Evolutionary conservation across 30 jellyfish, hydroid and myxozoan genomes (phyloP).

Genomic region (Turritopsis rubra): DNA sequence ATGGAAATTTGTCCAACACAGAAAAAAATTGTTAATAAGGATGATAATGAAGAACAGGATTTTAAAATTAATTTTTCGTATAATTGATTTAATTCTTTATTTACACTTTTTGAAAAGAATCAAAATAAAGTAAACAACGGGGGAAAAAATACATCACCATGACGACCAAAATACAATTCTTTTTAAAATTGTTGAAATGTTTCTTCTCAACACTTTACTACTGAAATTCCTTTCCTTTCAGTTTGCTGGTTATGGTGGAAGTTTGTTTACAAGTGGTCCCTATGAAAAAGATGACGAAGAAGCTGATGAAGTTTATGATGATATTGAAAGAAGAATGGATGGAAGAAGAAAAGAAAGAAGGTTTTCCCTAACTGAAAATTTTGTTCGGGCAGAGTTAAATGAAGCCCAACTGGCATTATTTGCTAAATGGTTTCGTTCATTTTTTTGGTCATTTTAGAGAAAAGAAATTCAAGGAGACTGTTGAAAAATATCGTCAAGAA

Average conservation of each 20-base stretch:
- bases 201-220: background rate
- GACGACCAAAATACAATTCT: too few relatives aligned
- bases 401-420: too few relatives aligned
- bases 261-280: constrained; percentile 94
- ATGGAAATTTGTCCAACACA: too few relatives aligned
- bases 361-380: constrained; percentile 6
- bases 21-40: too few relatives aligned
- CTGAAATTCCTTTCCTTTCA: constrained; percentile 3
- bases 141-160: too few relatives aligned
- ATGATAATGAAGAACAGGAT: too few relatives aligned
- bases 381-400: too few relatives aligned
- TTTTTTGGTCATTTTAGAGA: constrained; percentile 39
- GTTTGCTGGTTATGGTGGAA: constrained; percentile 99
- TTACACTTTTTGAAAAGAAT: background rate
- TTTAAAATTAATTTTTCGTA: too few relatives aligned
- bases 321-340: constrained; percentile 95
- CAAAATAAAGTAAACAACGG: too few relatives aligned
- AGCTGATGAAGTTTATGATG: constrained; percentile 90
- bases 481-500: constrained; percentile 94
- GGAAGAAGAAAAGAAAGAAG: constrained; percentile 87
- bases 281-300: constrained; percentile 99
- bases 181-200: too few relatives aligned
- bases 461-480: constrained; percentile 75
- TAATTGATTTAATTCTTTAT: too few relatives aligned
- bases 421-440: too few relatives aligned